Conservation (phyloP, 2,888 invertebrate species). For the Stenodera caucasica region DNA sequence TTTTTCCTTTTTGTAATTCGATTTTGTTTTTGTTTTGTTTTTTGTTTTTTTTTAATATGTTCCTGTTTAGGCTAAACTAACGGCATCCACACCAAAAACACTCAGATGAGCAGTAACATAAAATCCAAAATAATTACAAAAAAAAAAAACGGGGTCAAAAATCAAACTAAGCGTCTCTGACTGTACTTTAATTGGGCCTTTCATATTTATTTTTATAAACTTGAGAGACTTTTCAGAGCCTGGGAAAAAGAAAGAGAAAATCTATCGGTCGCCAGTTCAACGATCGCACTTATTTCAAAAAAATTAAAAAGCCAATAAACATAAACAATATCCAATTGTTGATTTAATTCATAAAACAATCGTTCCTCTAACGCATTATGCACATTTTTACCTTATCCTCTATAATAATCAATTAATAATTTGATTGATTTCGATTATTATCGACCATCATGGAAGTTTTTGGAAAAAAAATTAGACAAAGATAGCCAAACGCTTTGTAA, state of each 20-base stretch:
- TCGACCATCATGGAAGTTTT: conserved; percentile 39
- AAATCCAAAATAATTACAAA: conserved; percentile 44
- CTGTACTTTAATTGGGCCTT: conserved; percentile 52
- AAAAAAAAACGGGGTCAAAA: conserved; percentile 53
- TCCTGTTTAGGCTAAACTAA: conserved; percentile 44
- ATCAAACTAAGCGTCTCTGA: conserved; percentile 46
- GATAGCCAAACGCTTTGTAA: conserved; percentile 38
- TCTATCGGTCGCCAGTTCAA: conserved; percentile 50
- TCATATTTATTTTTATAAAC: conserved; percentile 57
- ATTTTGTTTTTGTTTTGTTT: too few species aligned
- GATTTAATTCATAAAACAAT: too few species aligned
- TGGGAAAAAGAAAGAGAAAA: conserved; percentile 54
- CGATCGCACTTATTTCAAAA: conserved; percentile 39
- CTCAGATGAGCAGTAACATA: conserved; percentile 41
- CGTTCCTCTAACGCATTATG: too few species aligned
- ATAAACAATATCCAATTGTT: conserved; percentile 1
- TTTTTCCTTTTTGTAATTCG: conserved; percentile 38
- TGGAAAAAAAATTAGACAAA: conserved; percentile 42
- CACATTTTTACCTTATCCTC: neutral
- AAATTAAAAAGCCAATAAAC: conserved; percentile 12
- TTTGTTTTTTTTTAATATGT: too few species aligned
- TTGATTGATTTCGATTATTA: neutral
- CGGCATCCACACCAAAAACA: conserved; percentile 47
- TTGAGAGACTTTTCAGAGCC: conserved; percentile 52
- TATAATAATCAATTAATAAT: neutral